phyloP scores from a whole-genome alignment of 2,113 vertebrate species.

The Caretta caretta region DNA sequence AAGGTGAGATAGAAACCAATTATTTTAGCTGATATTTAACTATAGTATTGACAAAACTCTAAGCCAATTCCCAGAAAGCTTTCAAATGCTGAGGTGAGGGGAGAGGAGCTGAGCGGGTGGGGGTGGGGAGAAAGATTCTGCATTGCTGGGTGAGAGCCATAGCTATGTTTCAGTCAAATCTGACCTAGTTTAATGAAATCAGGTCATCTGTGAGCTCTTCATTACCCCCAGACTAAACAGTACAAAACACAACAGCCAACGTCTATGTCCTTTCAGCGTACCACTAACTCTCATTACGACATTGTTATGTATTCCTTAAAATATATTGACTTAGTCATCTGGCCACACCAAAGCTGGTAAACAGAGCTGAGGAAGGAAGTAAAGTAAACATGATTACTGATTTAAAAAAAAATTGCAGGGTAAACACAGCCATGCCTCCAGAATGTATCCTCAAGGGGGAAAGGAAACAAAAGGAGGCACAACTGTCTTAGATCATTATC shows the following conservation, averaged over 20 bases:
- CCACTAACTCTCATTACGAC: conserved; percentile 78
- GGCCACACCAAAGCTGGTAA: conserved; percentile 76
- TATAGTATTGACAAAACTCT: conserved; percentile 57
- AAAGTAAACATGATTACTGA: conserved; percentile 75
- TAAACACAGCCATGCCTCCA: conserved; percentile 75
- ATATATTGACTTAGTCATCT: conserved; percentile 80
- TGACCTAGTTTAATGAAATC: conserved; percentile 91
- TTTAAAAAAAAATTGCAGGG: conserved; percentile 59
- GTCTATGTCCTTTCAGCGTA: conserved; percentile 75
- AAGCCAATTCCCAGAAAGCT: conserved; percentile 65
- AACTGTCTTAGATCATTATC: conserved; percentile 74
- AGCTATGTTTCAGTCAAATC: conserved; percentile 77
- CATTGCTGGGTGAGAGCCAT: conserved; percentile 70
- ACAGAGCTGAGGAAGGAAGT: conserved; percentile 70
- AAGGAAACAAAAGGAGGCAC: conserved; percentile 75
- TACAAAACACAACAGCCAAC: conserved; percentile 77
- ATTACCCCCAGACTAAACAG: conserved; percentile 94
- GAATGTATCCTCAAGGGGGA: conserved; percentile 75
- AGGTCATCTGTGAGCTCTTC: conserved; percentile 95
- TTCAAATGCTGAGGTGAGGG: conserved; percentile 45
- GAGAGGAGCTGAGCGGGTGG: background rate
- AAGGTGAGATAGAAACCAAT: conserved; percentile 28
- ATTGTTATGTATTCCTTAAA: conserved; percentile 79
- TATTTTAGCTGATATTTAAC: conserved; percentile 30
- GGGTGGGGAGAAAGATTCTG: conserved; percentile 17